Evolutionary conservation across 2,797 vertebrate species (phyloP).

Genomic region (Onychomys arenicola): DNA sequence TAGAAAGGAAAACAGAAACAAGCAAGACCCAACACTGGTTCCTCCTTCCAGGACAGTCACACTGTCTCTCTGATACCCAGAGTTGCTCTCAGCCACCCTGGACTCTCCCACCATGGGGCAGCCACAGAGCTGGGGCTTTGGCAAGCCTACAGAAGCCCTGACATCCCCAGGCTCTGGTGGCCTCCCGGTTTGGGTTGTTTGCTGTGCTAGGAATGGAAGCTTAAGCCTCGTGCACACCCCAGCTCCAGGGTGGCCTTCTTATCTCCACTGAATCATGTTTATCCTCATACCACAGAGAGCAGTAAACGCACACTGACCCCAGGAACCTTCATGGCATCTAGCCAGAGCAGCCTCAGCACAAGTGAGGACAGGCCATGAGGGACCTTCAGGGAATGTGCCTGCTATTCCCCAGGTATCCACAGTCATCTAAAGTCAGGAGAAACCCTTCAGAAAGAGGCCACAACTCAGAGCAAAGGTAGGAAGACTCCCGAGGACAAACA

Average conservation of each 20-base stretch:
- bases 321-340: background rate
- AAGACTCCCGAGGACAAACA: background rate
- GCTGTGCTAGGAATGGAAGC: background rate
- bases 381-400: background rate
- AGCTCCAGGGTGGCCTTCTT: background rate
- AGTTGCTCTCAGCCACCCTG: background rate
- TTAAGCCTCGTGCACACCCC: background rate
- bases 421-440: background rate
- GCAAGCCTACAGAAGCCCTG: background rate
- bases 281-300: background rate
- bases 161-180: background rate
- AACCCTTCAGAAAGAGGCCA: background rate
- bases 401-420: background rate
- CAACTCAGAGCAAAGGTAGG: background rate
- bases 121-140: background rate
- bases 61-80: background rate
- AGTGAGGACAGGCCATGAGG: background rate
- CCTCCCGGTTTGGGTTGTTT: background rate
- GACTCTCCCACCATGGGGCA: fast-evolving
- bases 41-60: background rate
- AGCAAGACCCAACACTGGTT: background rate
- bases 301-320: background rate
- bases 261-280: background rate
- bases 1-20: background rate
- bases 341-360: background rate